Conservation (phyloP, 2,888 invertebrate species). For the Lithosia quadra region DNA sequence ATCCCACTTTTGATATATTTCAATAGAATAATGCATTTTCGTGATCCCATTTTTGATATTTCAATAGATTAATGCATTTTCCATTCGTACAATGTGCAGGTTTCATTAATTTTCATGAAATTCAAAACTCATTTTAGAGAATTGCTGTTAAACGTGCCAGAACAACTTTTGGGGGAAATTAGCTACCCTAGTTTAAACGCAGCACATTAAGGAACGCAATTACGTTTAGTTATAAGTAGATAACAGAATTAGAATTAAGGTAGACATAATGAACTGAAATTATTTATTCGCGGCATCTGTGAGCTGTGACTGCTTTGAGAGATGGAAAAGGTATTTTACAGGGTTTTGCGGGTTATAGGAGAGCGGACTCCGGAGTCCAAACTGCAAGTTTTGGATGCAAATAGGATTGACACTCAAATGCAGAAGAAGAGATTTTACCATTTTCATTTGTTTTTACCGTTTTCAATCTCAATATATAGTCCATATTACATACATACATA, state of each 20-base stretch:
- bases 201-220: neutral
- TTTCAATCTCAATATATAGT: neutral
- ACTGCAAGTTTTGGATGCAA: neutral
- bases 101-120: neutral
- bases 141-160: neutral
- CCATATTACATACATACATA: neutral
- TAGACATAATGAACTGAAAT: neutral
- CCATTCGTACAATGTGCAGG: neutral
- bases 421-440: neutral
- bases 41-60: neutral
- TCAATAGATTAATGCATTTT: slow-evolving; percentile 1
- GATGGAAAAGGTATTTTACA: neutral
- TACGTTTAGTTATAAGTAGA: neutral
- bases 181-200: neutral
- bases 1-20: neutral
- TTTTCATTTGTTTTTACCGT: neutral
- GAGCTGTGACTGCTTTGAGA: neutral
- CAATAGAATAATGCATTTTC: neutral
- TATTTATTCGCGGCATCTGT: neutral
- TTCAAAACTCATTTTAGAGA: neutral
- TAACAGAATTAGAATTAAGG: neutral
- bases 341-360: neutral
- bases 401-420: neutral
- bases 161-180: neutral
- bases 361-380: neutral